Evolutionary conservation across 1,140 invertebrate genomes (phyloP).

Genomic region (Phthorimaea operculella): DNA sequence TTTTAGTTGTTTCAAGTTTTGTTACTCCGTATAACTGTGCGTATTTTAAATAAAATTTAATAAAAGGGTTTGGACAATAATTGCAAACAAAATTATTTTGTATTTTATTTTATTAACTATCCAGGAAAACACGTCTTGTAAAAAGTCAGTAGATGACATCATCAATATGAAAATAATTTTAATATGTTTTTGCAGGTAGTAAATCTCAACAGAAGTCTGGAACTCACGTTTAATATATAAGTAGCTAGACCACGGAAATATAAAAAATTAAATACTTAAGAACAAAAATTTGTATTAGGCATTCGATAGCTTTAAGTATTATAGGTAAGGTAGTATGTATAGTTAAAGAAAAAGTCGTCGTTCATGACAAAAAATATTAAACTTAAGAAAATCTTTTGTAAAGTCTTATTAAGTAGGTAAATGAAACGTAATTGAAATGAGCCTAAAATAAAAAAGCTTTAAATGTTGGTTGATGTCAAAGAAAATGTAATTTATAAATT

Average conservation of each 20-base stretch:
- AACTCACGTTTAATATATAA: conserved; percentile 27
- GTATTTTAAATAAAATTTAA: too few species aligned
- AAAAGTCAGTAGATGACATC: too few species aligned
- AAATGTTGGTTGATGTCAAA: conserved; percentile 50
- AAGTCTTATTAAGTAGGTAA: too few species aligned
- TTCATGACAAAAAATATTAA: not conserved
- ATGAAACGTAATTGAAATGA: conserved; percentile 13
- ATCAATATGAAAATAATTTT: too few species aligned
- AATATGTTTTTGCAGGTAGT: conserved; percentile 29
- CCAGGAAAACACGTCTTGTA: too few species aligned
- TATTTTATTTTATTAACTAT: too few species aligned
- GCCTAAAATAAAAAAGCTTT: conserved; percentile 57
- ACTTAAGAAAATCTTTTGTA: not conserved
- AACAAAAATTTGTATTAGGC: too few species aligned
- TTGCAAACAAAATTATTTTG: too few species aligned
- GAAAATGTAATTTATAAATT: conserved; percentile 25
- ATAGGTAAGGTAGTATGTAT: too few species aligned
- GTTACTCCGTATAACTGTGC: too few species aligned
- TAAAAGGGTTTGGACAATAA: too few species aligned
- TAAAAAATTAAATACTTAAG: not conserved
- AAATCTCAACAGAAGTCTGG: conserved; percentile 22
- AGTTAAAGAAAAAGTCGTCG: not conserved
- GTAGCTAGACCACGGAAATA: not conserved
- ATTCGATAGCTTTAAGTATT: not conserved
- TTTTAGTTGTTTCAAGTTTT: too few species aligned